Evolutionary conservation across 2,113 vertebrate species (phyloP).

Genomic region (Paraplagusia blochii): DNA sequence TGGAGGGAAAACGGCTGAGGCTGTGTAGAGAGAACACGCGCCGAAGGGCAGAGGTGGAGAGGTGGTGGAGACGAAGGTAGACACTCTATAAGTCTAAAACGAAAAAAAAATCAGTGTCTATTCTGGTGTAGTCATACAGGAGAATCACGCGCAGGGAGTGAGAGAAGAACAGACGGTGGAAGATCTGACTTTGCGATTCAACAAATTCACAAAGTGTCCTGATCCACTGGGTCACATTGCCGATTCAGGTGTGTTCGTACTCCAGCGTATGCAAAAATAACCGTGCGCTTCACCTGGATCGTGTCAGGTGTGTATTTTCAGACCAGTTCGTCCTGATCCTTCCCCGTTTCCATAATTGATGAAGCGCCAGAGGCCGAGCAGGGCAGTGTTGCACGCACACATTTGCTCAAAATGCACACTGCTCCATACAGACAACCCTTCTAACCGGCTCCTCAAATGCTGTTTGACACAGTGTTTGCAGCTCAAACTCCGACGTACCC

Average conservation of each 20-base stretch:
- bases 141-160: slow-evolving; percentile 2
- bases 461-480: slow-evolving; percentile 39
- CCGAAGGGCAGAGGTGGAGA: neutral
- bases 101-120: slow-evolving; percentile 30
- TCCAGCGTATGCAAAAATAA: slow-evolving; percentile 53
- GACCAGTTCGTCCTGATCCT: slow-evolving; percentile 53
- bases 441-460: slow-evolving; percentile 46
- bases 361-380: slow-evolving; percentile 51
- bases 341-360: slow-evolving; percentile 67
- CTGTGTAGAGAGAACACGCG: slow-evolving; percentile 15
- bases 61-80: too few species aligned
- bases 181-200: slow-evolving; percentile 26
- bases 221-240: slow-evolving; percentile 44
- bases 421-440: slow-evolving; percentile 35
- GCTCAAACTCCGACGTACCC: slow-evolving; percentile 2
- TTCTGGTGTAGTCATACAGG: slow-evolving; percentile 45
- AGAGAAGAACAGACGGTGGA: slow-evolving; percentile 5
- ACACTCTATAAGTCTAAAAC: too few species aligned
- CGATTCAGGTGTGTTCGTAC: slow-evolving; percentile 8
- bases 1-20: slow-evolving; percentile 16
- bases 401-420: slow-evolving; percentile 9
- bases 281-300: slow-evolving; percentile 41
- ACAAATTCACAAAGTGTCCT: slow-evolving; percentile 38
- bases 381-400: slow-evolving; percentile 32
- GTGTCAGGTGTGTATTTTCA: slow-evolving; percentile 70